Base-by-base conservation (phyloP, 2,113 vertebrate species). In the Anseranas semipalmata region DNA sequence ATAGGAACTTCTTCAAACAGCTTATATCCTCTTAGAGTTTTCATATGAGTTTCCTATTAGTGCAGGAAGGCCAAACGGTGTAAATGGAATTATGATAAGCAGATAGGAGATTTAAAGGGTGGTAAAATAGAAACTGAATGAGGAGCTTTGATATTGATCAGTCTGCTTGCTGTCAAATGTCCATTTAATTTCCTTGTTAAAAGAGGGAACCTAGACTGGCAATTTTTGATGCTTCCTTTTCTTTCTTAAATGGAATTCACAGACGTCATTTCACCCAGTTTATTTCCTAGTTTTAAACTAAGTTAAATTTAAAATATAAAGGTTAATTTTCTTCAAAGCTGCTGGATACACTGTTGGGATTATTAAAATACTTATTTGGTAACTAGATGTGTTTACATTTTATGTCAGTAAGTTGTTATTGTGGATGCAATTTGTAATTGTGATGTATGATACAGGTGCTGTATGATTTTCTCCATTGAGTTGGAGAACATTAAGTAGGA, bases 71-170 rank as follows among this genome's bases (percentile, higher is more conserved):
- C 62, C 77, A 28, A 94, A 75, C 76, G 35, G 48, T 53, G 33
- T 46, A 90, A 56, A 43, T 74, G 24, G 46, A 90, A 37, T 94
- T 88, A 63, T 5, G 58, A 53, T 84, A 74, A 70, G 50, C 78
- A 84, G 78, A 79, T 91, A 56, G n/a, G 60, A 85, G 24, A 83
- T 88, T 79, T 83, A 89, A 93, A 79, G 79, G 70, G 41, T 43
- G 60, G 39, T 92, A 73, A 67, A 81, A 72, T 93, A 32, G 43
- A 78, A 74, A 63, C 30, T 46, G 63, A 81, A 60, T 66, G 20
- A 66, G 45, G 53, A 76, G 30, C 10, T 85, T 89, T 85, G 52
- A 66, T 88, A 83, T 9, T 87, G 62, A 93, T 48, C 39, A 62
- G 32, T 14, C 41, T 62, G 50, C 25, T 90, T 92, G 50, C 53